Evolutionary conservation across 2,888 invertebrate species (phyloP), one percentile per base, ranked within the genome.

Genomic region (Chloroclystis v-ata): DNA sequence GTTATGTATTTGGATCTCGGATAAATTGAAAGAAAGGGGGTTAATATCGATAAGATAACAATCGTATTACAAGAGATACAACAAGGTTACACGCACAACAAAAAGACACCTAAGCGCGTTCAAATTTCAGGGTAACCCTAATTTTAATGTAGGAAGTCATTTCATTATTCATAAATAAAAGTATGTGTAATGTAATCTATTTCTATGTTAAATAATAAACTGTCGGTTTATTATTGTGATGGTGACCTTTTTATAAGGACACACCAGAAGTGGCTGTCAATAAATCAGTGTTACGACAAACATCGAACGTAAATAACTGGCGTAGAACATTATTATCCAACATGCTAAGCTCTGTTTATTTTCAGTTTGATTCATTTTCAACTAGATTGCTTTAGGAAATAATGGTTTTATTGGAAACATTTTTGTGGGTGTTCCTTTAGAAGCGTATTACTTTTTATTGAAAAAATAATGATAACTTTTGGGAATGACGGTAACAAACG

Each of bases 261-360:
- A 47, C 38, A 47, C 42, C 49, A 51, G 49, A 49, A 29, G 43
- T 26, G 42, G 47, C 35, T 32, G 26, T 37, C 28, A 39, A 56
- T 60, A 60, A 56, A 60, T 60, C 54, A 50, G 33, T 44, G 28
- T 32, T 26, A 54, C 57, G 59, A 52, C 54, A 57, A 46, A 50
- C 57, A 55, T 48, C 43, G 42, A 38, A 52, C 40, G 30, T 43
- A 51, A 47, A 47, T 51, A 49, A 46, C 49, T 8, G 42, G 30
- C 38, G 28, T 49, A 46, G 45, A 38, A 42, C 50, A 50, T 58
- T 57, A 57, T 47, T 33, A 49, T 32, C 32, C 37, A 38, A 38
- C 35, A n/a, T n/a, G 40, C 47, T 39, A 39, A 47, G 28, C 45
- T 43, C 46, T 50, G 52, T 46, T 49, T 46, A 52, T 52, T 52